A percentile compares a stretch with the other conserved stretches of the same genome.
Conservation (phyloP, 2,797 vertebrate genomes). For the Pampus argenteus region DNA sequence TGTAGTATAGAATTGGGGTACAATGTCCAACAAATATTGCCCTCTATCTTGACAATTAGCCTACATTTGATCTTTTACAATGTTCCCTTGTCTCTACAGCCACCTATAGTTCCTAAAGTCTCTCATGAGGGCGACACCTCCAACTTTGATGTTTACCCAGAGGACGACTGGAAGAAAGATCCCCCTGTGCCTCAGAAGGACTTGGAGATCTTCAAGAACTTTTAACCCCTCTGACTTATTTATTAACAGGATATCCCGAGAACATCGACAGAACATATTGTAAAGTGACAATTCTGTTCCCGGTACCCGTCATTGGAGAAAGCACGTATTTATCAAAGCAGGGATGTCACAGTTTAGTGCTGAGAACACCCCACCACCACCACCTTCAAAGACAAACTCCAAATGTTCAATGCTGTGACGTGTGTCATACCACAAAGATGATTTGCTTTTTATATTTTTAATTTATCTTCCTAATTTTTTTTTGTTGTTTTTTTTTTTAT, state of each 20-base stretch:
- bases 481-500: slow-evolving; percentile 40
- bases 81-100: slow-evolving; percentile 77
- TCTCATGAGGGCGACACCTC: slow-evolving; percentile 95
- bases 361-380: background rate
- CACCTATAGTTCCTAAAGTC: slow-evolving; percentile 95
- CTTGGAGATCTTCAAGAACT: slow-evolving; percentile 94
- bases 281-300: slow-evolving; percentile 22
- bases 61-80: background rate
- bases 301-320: slow-evolving; percentile 27
- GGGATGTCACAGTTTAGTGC: slow-evolving; percentile 4
- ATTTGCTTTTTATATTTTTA: slow-evolving; percentile 60
- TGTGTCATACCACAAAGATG: slow-evolving; percentile 49
- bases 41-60: too few species aligned
- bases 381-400: slow-evolving; percentile 10
- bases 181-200: slow-evolving; percentile 90
- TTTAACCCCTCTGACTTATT: slow-evolving; percentile 80
- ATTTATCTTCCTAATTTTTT: slow-evolving; percentile 53
- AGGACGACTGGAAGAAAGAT: slow-evolving; percentile 92
- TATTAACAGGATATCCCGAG: slow-evolving; percentile 19
- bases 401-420: slow-evolving; percentile 46
- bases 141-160: slow-evolving; percentile 96
- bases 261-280: slow-evolving; percentile 1
- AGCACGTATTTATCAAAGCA: slow-evolving; percentile 39
- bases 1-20: too few species aligned
- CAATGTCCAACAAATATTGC: too few species aligned